Evolutionary conservation across 2,113 vertebrate genomes (phyloP), one percentile per base, ranked within the genome.

Genomic region (Pseudorasbora parva): DNA sequence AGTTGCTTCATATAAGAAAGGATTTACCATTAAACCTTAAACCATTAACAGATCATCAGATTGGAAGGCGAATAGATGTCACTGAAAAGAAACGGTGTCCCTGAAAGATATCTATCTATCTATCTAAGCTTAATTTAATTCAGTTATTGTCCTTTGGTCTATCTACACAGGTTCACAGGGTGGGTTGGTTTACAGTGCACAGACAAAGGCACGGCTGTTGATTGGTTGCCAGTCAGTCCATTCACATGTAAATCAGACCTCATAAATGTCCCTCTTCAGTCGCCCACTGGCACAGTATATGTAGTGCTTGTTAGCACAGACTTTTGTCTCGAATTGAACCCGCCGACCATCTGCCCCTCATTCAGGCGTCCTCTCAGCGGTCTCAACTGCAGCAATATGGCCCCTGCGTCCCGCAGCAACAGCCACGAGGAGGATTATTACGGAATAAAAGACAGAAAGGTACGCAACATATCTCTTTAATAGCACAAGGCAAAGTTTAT

Each of bases 241-340:
- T 95, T 94, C 91, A 95, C 83, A 96, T 96, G 95, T 91, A 96
- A 96, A 96, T 94, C n/a, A 89, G 51, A 2, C 41, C 33, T 85
- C 88, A 93, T 94, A 94, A 94, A 93, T 89, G 90, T 82, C 76
- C 33, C 77, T 75, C 74, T 59, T 88, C 85, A 56, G 66, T 82
- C 45, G 64, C 43, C 57, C 80, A 45, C 76, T 77, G 64, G 45
- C 69, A 85, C 87, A 86, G 87, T 78, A 89, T 84, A 79, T 81
- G 77, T 81, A 47, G 68, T 79, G 81, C 81, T 85, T 84, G 85
- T 88, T 87, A 88, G 83, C 79, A 3, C 82, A 75, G 82, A 84
- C 80, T 82, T 90, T 91, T 88, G 91, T 90, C 83, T 88, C 86
- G 86, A 83, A 85, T 86, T 78, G 90, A 85, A 87, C 85, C 88